Base-by-base conservation (phyloP, 2,888 invertebrate species). In the Dioctria rufipes region DNA sequence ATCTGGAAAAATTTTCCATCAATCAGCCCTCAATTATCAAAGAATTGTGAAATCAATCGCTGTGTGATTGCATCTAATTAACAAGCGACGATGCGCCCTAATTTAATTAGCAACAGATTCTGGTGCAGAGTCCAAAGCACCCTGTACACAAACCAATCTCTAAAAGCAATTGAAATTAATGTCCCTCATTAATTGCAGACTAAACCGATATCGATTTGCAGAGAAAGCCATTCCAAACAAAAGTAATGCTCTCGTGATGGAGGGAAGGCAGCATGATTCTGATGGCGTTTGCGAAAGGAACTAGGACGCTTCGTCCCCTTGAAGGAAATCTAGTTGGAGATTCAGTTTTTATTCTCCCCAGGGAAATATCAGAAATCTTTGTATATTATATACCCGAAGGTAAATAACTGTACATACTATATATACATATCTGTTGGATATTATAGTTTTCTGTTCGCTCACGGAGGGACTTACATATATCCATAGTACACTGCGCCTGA, bases 321-420 rank as follows among this genome's bases (percentile, higher is more conserved):
- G 49, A 77, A 77, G 63, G 43, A 77, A 77, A 77, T 77, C 77
- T 77, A 77, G 77, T 77, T 77, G 61, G 77, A 73, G 77, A 77
- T 77, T 77, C 63, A 63, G 77, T 63, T 77, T 77, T 77, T 77
- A 77, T 77, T 77, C 77, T 77, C 77, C 77, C 77, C 77, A 58
- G 77, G 77, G 77, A 77, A 77, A 77, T 77, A 77, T 77, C 77
- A 77, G 77, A 77, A 77, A 77, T 77, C 77, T 63, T 77, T 77
- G 77, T 77, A 77, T 61, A 77, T 77, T 77, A 77, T 77, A 49
- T 77, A 63, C 37, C 25, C 49, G 49, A 11, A 75, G 61, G 77
- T 77, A 49, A 77, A 63, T 61, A 1, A 25, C 25, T 25, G 25
- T 25, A 25, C 25, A 25, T 25, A 25, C 25, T 25, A 58, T 46